Base-by-base conservation (phyloP, 2,888 invertebrate genomes). In the Vannuccia rotundouncinata region DNA sequence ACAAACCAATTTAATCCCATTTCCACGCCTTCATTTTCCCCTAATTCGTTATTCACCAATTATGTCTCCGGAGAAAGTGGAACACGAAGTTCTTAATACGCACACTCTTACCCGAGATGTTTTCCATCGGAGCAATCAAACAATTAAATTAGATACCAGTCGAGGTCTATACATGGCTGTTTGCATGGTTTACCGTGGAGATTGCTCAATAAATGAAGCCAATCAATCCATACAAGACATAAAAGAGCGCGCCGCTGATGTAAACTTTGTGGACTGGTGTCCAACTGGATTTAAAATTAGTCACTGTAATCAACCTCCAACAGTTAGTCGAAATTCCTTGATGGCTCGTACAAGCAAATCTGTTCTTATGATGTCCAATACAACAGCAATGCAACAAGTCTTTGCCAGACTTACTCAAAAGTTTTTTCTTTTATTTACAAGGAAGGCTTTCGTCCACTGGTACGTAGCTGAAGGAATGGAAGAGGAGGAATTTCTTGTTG, bases 291-390 rank as follows among this genome's bases (percentile, higher is more conserved):
- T 82, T 1, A 80, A 86, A 85, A 89, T 90, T 78, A 92, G 92
- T 82, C 92, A 93, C 90, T 95, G 94, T 90, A 94, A 94, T 90
- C 94, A 87, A 82, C 81, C 82, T 45, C 82, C 83, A 22, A 82
- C 83, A 1, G 94, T 94, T 28, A 95, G 95, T 78, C 95, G 95
- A 13, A 94, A 94, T 45, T 45, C 45, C 5, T 10, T 17, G 94
- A 92, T 94, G 82, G 88, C 89, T 25, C 88, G 88, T 82, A 86
- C 89, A 2, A 86, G 85, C 31, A 82, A 88, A 81, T 86, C 87
- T 29, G 84, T 87, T 10, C 86, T 86, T 82, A 86, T 88, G 86
- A 81, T 87, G 5, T 84, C 85, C 76, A 87, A 87, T 82, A 88
- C 87, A 1, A 87, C 87, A 10, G 87, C 87, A 5, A 87, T 88